Evolutionary conservation across 2,797 vertebrate species (phyloP).

Genomic region (Pantherophis alleghaniensis): DNA sequence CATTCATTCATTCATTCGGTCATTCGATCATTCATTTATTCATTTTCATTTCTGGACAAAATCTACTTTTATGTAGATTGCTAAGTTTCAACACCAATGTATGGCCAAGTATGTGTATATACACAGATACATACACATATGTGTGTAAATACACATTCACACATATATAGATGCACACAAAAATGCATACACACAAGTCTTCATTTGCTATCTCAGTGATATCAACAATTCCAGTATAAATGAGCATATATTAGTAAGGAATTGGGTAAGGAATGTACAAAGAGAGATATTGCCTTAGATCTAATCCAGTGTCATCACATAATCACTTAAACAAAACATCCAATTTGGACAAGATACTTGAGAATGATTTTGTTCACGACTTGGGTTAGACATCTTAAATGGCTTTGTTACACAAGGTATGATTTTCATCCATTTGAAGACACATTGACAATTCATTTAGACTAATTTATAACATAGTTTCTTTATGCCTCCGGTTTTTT

Average conservation of each 20-base stretch:
- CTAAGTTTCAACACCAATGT: background rate
- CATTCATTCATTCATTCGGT: too few species aligned
- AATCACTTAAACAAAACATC: background rate
- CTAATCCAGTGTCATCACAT: background rate
- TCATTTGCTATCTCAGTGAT: background rate
- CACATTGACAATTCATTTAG: background rate
- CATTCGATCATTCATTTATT: background rate
- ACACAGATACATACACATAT: background rate
- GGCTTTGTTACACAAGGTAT: background rate
- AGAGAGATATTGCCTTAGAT: background rate
- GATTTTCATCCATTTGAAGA: background rate
- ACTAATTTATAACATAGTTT: background rate
- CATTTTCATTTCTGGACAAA: background rate
- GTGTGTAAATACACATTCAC: background rate
- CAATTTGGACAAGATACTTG: background rate
- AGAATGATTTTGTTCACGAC: background rate
- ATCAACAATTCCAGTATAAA: background rate
- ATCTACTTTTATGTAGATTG: background rate
- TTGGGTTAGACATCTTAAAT: background rate
- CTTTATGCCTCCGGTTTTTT: fast-evolving
- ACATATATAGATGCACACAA: background rate
- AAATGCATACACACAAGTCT: background rate
- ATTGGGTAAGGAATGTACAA: background rate
- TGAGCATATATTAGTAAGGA: background rate
- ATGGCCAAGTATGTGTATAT: background rate